Conservation (phyloP, 2,888 invertebrate genomes). For the Leucophora obtusa region DNA sequence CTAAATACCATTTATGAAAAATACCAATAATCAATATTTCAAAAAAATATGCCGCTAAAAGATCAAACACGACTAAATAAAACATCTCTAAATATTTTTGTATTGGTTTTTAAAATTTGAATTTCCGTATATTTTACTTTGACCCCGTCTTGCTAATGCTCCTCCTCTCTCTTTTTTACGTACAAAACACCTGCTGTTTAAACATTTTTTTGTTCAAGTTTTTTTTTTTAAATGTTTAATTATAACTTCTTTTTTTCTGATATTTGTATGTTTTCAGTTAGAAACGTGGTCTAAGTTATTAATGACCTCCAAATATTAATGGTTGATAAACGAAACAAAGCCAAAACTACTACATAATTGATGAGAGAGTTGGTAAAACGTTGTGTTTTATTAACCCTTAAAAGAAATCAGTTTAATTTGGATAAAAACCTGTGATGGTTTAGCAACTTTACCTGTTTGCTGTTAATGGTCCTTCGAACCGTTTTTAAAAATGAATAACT, state of each 20-base stretch:
- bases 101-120: not conserved
- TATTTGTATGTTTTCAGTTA: not conserved
- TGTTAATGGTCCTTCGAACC: not conserved
- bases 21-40: not conserved
- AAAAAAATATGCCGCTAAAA: conserved; percentile 30
- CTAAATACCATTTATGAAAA: conserved; percentile 1
- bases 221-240: conserved; percentile 29
- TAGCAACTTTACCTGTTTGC: not conserved
- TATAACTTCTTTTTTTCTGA: conserved; percentile 26
- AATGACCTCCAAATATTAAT: conserved; percentile 52
- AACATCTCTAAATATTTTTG: not conserved
- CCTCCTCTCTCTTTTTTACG: not conserved
- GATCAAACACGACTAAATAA: not conserved
- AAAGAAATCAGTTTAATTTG: not conserved
- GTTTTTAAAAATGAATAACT: not conserved
- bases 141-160: not conserved
- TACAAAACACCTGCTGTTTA: conserved; percentile 17
- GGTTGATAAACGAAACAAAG: not conserved
- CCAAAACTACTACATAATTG: not conserved
- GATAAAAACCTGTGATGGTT: not conserved
- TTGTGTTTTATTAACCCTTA: not conserved
- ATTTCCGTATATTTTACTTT: not conserved
- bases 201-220: not conserved
- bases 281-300: conserved; percentile 35
- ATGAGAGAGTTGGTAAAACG: conserved; percentile 13